A percentile compares a stretch with the other conserved stretches of the same genome.
Evolutionary conservation across 2,797 vertebrate genomes (phyloP).

Genomic region (Hapalemur alaotrensis): DNA sequence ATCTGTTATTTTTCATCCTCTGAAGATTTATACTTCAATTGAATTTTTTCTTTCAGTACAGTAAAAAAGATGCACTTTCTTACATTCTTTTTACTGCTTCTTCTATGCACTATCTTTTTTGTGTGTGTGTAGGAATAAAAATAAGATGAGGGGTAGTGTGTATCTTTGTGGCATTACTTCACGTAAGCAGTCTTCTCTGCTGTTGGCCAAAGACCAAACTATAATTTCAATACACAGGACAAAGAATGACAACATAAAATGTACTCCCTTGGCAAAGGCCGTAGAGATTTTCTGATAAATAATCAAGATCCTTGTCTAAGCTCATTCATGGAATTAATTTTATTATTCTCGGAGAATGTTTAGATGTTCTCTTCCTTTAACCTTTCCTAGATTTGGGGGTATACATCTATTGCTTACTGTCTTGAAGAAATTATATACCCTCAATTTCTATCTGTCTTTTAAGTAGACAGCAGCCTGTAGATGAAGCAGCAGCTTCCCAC

Average conservation of each 20-base stretch:
- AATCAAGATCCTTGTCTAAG: background rate
- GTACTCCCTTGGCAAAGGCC: background rate
- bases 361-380: background rate
- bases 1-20: slow-evolving; percentile 57
- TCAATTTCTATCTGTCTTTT: background rate
- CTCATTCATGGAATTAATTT: background rate
- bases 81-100: slow-evolving; percentile 4
- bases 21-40: slow-evolving; percentile 55
- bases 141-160: background rate
- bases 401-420: background rate
- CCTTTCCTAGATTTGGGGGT: background rate
- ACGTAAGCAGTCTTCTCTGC: background rate
- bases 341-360: background rate
- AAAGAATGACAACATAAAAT: background rate
- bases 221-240: background rate
- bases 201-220: background rate
- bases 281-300: background rate
- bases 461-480: background rate
- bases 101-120: background rate
- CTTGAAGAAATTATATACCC: background rate
- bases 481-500: background rate
- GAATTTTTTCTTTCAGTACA: slow-evolving; percentile 52
- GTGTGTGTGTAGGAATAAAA: slow-evolving; percentile 5
- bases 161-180: background rate
- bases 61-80: slow-evolving; percentile 9